phyloP scores from a whole-genome alignment of 2,888 invertebrate genomes.

The Camptogramma bilineatum region DNA sequence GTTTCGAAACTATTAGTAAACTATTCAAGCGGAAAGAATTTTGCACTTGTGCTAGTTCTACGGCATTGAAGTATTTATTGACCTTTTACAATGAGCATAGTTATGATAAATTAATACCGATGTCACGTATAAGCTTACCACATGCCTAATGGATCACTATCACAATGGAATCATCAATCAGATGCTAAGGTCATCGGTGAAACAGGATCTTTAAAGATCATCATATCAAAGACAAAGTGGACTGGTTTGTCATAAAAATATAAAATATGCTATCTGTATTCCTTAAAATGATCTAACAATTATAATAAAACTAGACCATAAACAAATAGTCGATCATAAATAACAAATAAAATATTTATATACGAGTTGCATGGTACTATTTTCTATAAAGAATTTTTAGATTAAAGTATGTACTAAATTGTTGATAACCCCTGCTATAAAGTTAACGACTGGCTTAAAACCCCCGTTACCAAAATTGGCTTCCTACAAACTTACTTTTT shows the following conservation, averaged over 20 bases:
- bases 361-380: too few species aligned
- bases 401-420: too few species aligned
- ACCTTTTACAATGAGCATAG: constrained; percentile 34
- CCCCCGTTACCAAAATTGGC: too few species aligned
- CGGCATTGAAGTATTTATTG: constrained; percentile 37
- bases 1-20: constrained; percentile 24
- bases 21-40: constrained; percentile 28
- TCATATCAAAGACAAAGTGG: neutral
- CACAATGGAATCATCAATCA: constrained; percentile 30
- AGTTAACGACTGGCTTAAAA: too few species aligned
- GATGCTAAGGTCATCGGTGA: constrained; percentile 21
- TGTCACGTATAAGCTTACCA: constrained; percentile 36
- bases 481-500: too few species aligned
- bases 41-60: constrained; percentile 32
- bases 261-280: neutral
- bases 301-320: too few species aligned
- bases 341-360: too few species aligned
- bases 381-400: too few species aligned
- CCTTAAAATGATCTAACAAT: neutral
- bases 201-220: constrained; percentile 3
- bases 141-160: constrained; percentile 28
- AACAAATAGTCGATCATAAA: neutral
- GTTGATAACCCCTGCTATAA: too few species aligned
- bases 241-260: constrained; percentile 1
- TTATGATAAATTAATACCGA: constrained; percentile 33